Evolutionary conservation across 1,140 invertebrate species (phyloP).

Genomic region (Phenacoccus solenopsis): DNA sequence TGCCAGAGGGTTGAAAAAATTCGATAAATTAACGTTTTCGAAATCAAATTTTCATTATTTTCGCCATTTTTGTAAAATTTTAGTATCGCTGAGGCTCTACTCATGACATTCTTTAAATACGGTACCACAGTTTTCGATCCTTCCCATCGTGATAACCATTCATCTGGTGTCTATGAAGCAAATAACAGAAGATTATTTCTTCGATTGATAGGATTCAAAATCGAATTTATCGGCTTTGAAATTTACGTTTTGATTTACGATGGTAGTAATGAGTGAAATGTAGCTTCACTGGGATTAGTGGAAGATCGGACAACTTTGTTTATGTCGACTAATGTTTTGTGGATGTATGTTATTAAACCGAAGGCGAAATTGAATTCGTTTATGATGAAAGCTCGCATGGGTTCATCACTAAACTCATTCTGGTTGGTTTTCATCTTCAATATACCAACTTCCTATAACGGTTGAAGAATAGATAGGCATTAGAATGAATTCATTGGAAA

Average conservation of each 20-base stretch:
- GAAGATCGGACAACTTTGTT: slow-evolving; percentile 49
- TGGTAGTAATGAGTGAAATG: slow-evolving; percentile 38
- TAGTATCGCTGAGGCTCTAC: slow-evolving; percentile 42
- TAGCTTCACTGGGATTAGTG: slow-evolving; percentile 38
- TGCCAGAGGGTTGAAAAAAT: slow-evolving; percentile 64
- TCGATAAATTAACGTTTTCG: slow-evolving; percentile 52
- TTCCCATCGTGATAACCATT: slow-evolving; percentile 63
- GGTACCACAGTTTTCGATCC: slow-evolving; percentile 58
- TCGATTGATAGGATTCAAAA: background rate
- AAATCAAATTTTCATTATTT: slow-evolving; percentile 35
- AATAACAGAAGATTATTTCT: background rate
- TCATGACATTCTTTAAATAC: slow-evolving; percentile 55
- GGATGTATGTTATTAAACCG: slow-evolving; percentile 39
- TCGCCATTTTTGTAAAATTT: slow-evolving; percentile 34
- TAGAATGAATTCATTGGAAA: too few species aligned
- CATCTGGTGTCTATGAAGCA: slow-evolving; percentile 48
- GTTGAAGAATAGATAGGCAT: background rate
- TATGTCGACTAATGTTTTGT: slow-evolving; percentile 43
- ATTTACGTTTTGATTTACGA: slow-evolving; percentile 45
- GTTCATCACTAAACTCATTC: slow-evolving; percentile 30
- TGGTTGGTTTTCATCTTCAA: slow-evolving; percentile 29
- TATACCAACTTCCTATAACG: background rate
- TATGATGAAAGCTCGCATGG: slow-evolving; percentile 39
- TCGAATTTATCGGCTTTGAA: slow-evolving; percentile 12
- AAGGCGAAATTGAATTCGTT: slow-evolving; percentile 44